Conservation (phyloP, 1,140 invertebrate genomes). For the Choristoneura fumiferana region DNA sequence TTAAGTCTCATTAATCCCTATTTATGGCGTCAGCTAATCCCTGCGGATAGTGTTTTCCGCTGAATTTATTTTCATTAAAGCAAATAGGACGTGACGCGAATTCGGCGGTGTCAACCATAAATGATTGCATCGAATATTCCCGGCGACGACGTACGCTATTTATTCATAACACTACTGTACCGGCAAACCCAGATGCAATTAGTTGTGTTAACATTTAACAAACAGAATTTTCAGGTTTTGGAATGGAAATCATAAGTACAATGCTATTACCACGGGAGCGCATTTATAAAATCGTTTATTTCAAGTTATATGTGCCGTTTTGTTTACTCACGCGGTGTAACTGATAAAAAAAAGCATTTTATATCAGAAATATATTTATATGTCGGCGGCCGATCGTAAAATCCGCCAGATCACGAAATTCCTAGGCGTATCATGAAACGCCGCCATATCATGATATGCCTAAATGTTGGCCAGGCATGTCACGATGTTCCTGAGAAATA, state of each 20-base stretch:
- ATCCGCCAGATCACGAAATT: no score
- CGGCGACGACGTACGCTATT: slow-evolving; percentile 4
- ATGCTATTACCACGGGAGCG: not conserved
- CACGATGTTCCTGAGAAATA: no score
- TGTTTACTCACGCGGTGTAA: no score
- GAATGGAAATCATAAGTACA: not conserved
- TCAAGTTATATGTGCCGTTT: not conserved
- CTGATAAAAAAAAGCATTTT: no score
- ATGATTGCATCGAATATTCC: slow-evolving; percentile 21
- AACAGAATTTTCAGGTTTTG: not conserved
- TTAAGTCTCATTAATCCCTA: slow-evolving; percentile 63
- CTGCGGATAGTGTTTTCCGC: slow-evolving; percentile 32
- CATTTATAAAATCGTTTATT: not conserved
- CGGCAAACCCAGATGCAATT: not conserved
- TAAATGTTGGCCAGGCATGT: no score
- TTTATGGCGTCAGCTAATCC: slow-evolving; percentile 51
- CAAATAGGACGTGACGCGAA: slow-evolving; percentile 26
- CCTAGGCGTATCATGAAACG: no score
- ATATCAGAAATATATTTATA: no score
- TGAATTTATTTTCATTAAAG: slow-evolving; percentile 37
- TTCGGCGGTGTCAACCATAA: slow-evolving; percentile 25
- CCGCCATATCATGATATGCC: no score
- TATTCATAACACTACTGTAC: slow-evolving; percentile 9
- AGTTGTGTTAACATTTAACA: slow-evolving; percentile 8
- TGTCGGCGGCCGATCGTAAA: no score